These are phyloP conservation scores for Acanthiza pusilla DNA, from an alignment of 2,797 vertebrate genomes.

Conservation along the genomic window DNA sequence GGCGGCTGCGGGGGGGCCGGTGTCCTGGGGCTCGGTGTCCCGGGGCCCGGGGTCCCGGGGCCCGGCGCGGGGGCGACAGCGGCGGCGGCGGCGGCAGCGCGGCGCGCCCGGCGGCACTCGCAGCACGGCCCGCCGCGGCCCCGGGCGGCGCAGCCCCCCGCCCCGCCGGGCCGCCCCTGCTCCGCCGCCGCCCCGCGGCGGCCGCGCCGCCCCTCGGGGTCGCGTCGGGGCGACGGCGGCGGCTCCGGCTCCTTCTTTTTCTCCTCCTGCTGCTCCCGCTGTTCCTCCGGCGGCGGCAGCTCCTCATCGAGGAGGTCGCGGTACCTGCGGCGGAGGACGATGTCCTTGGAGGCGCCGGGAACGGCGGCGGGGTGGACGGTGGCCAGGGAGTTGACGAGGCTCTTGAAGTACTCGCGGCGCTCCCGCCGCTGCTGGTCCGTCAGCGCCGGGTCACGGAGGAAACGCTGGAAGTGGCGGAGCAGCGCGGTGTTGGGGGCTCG, in stretches of 20 bases:
- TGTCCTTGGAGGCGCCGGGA: constrained; percentile 69
- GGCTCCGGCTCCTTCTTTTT: neutral
- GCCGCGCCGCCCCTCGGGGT: neutral
- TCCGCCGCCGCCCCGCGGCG: neutral
- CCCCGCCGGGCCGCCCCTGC: neutral
- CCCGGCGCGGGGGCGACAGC: neutral
- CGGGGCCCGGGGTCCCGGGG: too few species aligned
- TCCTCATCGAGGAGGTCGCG: constrained; percentile 71
- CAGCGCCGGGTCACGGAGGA: constrained; percentile 77
- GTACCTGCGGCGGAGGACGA: constrained; percentile 82
- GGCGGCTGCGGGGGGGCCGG: neutral
- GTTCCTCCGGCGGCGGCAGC: neutral
- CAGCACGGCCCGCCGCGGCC: neutral
- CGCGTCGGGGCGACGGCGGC: neutral
- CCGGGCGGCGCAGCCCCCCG: neutral
- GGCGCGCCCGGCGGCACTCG: neutral
- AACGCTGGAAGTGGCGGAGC: constrained; percentile 81
- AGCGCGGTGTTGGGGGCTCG: constrained; percentile 83
- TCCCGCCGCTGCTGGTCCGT: constrained; percentile 67
- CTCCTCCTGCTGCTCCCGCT: neutral
- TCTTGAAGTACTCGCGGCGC: constrained; percentile 86
- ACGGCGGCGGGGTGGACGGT: constrained; percentile 80
- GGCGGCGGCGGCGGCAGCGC: neutral
- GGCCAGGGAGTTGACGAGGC: constrained; percentile 88
- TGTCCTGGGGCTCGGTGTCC: neutral